phyloP scores from a whole-genome alignment of 2,888 invertebrate genomes.

The Nowickia ferox region DNA sequence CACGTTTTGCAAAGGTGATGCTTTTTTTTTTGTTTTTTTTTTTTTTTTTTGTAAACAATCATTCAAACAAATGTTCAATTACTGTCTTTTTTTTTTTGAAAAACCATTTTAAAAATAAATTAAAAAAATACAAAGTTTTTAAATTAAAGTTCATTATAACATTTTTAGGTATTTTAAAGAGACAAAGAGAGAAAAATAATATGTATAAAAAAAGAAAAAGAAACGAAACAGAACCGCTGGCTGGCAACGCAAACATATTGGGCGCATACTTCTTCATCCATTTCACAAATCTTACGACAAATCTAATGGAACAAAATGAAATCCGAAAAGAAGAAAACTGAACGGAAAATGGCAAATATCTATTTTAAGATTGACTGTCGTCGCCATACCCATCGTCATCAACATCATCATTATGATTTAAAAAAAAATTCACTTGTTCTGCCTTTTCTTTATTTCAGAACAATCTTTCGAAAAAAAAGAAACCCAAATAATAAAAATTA shows the following conservation, averaged over 20 bases:
- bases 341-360: constrained; percentile 60
- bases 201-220: neutral
- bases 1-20: constrained; percentile 54
- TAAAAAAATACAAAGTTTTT: constrained; percentile 26
- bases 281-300: constrained; percentile 22
- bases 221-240: neutral
- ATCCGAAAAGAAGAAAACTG: neutral
- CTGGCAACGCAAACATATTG: neutral
- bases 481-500: neutral
- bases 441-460: constrained; percentile 2
- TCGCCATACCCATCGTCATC: constrained; percentile 62
- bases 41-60: neutral
- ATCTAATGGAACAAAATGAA: constrained; percentile 32
- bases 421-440: constrained; percentile 9
- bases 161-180: constrained; percentile 12
- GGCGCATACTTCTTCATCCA: neutral
- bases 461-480: neutral
- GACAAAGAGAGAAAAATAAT: neutral
- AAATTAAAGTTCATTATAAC: constrained; percentile 43
- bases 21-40: neutral
- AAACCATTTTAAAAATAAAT: constrained; percentile 25
- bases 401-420: constrained; percentile 34
- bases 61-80: constrained; percentile 52
- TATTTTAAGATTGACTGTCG: constrained; percentile 73
- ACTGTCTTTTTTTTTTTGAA: constrained; percentile 1